Percentiles rank a stretch among this genome's conserved stretches.
Evolutionary conservation across 2,113 vertebrate species (phyloP).

Genomic region (Crotophaga sulcirostris): DNA sequence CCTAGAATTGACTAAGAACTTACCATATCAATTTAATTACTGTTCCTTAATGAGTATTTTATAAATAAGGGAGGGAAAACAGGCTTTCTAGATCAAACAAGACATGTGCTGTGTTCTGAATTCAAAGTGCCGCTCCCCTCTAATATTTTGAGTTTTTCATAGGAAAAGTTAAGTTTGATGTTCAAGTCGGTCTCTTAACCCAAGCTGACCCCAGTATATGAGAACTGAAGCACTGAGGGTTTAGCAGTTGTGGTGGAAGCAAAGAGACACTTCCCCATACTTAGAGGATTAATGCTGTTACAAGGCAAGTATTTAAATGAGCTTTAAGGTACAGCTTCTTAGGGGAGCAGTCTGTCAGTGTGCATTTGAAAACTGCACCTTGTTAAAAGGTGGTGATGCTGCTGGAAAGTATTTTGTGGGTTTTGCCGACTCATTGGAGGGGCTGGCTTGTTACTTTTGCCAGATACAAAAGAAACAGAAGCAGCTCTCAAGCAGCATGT

Average conservation of each 20-base stretch:
- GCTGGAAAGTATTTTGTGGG: constrained; percentile 59
- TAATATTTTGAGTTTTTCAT: not conserved
- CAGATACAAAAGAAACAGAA: constrained; percentile 9
- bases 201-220: not conserved
- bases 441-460: not conserved
- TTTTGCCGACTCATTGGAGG: constrained; percentile 40
- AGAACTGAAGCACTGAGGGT: not conserved
- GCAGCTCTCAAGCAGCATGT: not conserved
- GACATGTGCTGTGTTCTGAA: not conserved
- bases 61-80: not conserved
- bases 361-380: constrained; percentile 38
- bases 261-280: not conserved
- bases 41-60: not conserved
- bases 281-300: not conserved
- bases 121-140: not conserved
- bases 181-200: constrained; percentile 7
- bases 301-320: constrained; percentile 14
- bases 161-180: not conserved
- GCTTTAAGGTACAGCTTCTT: not conserved
- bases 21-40: not conserved
- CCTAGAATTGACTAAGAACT: not conserved
- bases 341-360: not conserved
- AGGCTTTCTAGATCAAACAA: not conserved
- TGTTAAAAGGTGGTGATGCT: constrained; percentile 28
- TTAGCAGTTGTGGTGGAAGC: not conserved